These are phyloP conservation scores for Rugalucina vietnamica DNA, from an alignment of 2,888 invertebrate species.

Conservation along the genomic window DNA sequence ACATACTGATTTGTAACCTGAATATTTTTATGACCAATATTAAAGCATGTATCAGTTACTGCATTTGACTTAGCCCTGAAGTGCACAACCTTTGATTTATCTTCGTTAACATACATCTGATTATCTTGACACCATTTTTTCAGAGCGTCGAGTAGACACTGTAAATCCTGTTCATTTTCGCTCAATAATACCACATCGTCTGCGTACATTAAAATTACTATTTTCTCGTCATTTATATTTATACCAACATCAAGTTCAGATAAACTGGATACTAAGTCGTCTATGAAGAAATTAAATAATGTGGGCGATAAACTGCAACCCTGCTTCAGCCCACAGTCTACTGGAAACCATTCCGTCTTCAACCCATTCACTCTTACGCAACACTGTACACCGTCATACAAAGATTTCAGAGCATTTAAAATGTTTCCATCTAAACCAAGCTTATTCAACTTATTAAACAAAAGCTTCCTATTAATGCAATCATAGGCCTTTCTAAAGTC, in stretches of 20 bases:
- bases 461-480: background rate
- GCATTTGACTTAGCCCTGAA: background rate
- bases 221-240: background rate
- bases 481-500: conserved; percentile 1
- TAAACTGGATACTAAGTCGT: background rate
- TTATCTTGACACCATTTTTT: background rate
- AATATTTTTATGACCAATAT: background rate
- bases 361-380: background rate
- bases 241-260: background rate
- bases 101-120: background rate
- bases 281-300: background rate
- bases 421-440: background rate
- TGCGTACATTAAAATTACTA: background rate
- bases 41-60: background rate
- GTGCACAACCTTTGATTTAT: background rate
- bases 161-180: background rate
- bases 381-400: background rate
- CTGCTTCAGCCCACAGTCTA: background rate
- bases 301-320: background rate
- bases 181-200: background rate
- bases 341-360: background rate
- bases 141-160: background rate
- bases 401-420: background rate
- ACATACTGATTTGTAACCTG: background rate
- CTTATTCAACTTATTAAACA: background rate